Evolutionary conservation across 2,888 invertebrate species (phyloP), one percentile per base, ranked within the genome.

Genomic region (Cataglyphis altisquamis): DNA sequence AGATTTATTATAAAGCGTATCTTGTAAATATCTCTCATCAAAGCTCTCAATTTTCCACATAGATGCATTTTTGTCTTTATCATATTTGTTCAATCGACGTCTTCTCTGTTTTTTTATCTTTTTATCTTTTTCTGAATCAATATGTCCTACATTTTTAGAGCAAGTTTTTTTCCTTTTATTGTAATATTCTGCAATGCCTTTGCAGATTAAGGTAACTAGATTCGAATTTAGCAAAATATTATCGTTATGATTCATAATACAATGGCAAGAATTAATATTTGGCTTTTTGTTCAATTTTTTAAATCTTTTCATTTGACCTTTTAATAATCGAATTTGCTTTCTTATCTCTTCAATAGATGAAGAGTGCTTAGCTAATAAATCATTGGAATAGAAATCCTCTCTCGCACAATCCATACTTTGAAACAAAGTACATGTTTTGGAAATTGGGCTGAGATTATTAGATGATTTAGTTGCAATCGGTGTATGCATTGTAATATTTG

Each of bases 231-330:
- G 60, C 0, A 41, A 55, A 10, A 9, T 64, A n/a, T 48, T 67
- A 1, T 66, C 45, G 6, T 32, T 66, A 48, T 32, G 2, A 29
- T 60, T 85, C 1, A 9, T 62, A 21, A 41, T 67, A 12, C 66
- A 29, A 18, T 82, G 81, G n/a, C 73, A 87, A 63, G 67, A 86
- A 25, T 29, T 64, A 0, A 12, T 48, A 15, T 77, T 25, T 8
- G 60, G 9, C 3, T 45, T 64, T 39, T 60, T 29, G 12, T 68
- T 48, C 9, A 6, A 18, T 48, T 60, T 83, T 9, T 32, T 68
- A 0, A 84, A 63, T 39, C 85, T 89, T 15, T 90, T 88, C 3
- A 92, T n/a, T 77, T 89, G 87, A 1, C 67, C 80, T 74, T 91
- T 91, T 70, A 92, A 81, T 6, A 18, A 84, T 32, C 84, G 80